Evolutionary conservation across 2,113 vertebrate genomes (phyloP).

Genomic region (Callocephalon fimbriatum): DNA sequence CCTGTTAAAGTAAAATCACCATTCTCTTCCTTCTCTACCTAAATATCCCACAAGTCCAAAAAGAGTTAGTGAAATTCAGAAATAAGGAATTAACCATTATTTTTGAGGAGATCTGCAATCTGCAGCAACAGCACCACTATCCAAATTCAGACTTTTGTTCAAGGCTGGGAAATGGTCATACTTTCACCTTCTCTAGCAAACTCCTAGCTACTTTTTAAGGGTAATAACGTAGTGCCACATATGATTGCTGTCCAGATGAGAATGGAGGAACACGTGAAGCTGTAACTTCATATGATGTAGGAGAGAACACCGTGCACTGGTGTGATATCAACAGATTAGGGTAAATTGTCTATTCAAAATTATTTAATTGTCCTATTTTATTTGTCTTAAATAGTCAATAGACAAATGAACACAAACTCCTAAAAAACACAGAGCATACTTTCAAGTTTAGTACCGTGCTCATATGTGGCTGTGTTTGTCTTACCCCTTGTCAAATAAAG

Average conservation of each 20-base stretch:
- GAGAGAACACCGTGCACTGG: neutral
- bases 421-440: neutral
- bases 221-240: neutral
- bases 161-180: neutral
- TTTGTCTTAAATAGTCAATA: neutral
- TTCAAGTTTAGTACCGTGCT: fast-evolving
- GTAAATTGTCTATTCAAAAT: neutral
- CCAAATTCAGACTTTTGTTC: neutral
- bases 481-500: neutral
- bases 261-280: neutral
- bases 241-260: neutral
- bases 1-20: neutral
- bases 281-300: neutral
- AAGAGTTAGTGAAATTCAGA: neutral
- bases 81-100: neutral
- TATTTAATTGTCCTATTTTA: neutral
- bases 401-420: neutral
- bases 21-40: neutral
- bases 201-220: neutral
- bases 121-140: neutral
- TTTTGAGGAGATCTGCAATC: neutral
- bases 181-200: neutral
- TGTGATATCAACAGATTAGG: neutral
- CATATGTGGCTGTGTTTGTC: fast-evolving
- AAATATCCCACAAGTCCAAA: neutral